Percentiles rank a stretch among this genome's conserved stretches.
phyloP scores from a whole-genome alignment of 1,140 invertebrate genomes.

The Gonioctena quinquepunctata region DNA sequence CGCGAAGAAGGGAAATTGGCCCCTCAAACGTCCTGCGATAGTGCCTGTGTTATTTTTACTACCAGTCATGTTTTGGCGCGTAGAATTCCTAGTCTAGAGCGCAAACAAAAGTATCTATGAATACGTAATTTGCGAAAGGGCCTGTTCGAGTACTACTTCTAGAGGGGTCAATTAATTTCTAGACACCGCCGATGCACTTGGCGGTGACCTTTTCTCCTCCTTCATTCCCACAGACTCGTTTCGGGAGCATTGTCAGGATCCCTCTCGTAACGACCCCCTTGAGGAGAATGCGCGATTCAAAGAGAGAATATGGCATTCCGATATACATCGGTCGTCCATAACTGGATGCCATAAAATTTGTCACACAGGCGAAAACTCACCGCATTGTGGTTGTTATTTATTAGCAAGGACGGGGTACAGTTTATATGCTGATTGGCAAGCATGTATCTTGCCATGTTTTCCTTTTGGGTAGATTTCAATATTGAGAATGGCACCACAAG shows the following conservation, averaged over 20 bases:
- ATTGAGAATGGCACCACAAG: too few relatives aligned
- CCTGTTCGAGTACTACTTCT: constrained; percentile 20
- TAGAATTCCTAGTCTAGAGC: too few relatives aligned
- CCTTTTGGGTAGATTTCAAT: too few relatives aligned
- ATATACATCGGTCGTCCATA: constrained; percentile 6
- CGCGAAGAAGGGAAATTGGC: background rate
- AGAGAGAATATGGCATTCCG: background rate
- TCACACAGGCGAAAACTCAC: constrained; percentile 17
- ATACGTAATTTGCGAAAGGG: constrained; percentile 35
- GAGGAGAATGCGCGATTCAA: background rate
- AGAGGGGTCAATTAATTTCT: constrained; percentile 34
- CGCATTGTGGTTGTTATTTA: background rate
- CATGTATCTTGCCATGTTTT: too few relatives aligned
- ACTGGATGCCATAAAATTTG: constrained; percentile 28
- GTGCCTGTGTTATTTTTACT: too few relatives aligned
- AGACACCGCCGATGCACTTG: constrained; percentile 14
- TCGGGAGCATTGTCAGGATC: background rate
- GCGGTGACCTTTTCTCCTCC: constrained; percentile 8
- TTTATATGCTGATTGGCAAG: too few relatives aligned
- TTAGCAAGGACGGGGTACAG: too few relatives aligned
- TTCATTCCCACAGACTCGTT: constrained; percentile 9
- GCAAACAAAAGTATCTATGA: constrained; percentile 25
- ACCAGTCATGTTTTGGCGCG: too few relatives aligned
- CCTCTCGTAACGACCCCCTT: background rate
- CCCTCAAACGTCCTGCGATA: too few relatives aligned